These are phyloP conservation scores for Cantharis lateralis DNA, from an alignment of 2,888 invertebrate species.

Conservation along the genomic window DNA sequence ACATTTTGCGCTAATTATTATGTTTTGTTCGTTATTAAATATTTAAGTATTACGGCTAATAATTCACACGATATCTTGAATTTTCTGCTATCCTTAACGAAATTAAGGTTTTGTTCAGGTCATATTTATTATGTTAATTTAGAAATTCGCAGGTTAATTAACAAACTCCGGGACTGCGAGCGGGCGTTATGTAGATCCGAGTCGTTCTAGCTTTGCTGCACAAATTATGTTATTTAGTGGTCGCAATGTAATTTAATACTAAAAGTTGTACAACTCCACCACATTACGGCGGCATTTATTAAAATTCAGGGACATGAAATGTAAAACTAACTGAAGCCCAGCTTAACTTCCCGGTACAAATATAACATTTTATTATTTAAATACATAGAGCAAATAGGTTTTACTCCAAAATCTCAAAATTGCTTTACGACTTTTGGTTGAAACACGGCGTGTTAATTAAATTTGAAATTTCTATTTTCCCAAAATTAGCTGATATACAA, in stretches of 20 bases:
- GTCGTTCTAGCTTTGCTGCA: slow-evolving; percentile 24
- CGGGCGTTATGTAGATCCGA: slow-evolving; percentile 15
- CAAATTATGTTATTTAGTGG: slow-evolving; percentile 40
- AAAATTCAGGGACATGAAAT: slow-evolving; percentile 24
- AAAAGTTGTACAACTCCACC: slow-evolving; percentile 35
- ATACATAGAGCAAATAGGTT: slow-evolving; percentile 20
- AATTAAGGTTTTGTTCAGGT: slow-evolving; percentile 23
- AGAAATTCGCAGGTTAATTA: slow-evolving; percentile 29
- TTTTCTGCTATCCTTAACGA: slow-evolving; percentile 11
- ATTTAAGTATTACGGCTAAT: background rate
- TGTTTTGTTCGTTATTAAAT: background rate
- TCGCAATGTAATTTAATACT: slow-evolving; percentile 43
- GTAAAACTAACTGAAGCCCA: slow-evolving; percentile 22
- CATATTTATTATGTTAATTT: slow-evolving; percentile 29
- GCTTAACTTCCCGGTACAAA: slow-evolving; percentile 16
- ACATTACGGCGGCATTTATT: slow-evolving; percentile 27
- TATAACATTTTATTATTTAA: slow-evolving; percentile 28
- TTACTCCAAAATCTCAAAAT: slow-evolving; percentile 14
- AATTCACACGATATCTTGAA: background rate
- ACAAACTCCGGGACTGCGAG: slow-evolving; percentile 15
- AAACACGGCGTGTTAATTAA: slow-evolving; percentile 25
- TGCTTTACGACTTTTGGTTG: slow-evolving; percentile 13
- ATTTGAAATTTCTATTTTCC: slow-evolving; percentile 22
- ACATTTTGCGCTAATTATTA: background rate
- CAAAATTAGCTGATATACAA: slow-evolving; percentile 25